Base-by-base conservation (phyloP, 2,797 vertebrate species). In the Caiman crocodilus region DNA sequence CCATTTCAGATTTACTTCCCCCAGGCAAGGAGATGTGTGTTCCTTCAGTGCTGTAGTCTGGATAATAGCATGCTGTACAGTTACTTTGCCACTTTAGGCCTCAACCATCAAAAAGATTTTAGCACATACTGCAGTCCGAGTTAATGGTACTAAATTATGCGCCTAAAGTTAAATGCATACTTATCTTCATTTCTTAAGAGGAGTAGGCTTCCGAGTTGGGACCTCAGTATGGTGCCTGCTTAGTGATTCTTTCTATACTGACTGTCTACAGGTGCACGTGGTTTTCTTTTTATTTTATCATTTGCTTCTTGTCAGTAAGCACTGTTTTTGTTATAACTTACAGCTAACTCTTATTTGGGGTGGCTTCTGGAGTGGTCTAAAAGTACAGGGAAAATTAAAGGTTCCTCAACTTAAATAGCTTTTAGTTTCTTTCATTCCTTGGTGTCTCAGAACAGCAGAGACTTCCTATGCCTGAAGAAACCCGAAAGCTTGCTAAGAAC, bases 311-410 rank as follows among this genome's bases (percentile, higher is more conserved):
- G 73, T 88, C 89, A 78, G 59, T 55, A 87, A 79, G 76, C 81
- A 30, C 74, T 94, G 74, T 76, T 82, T 93, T 87, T 88, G 23
- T 61, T 79, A 79, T 3, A 2, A 80, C 65, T 87, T 94, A 73
- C 20, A 82, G 90, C 82, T 93, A 57, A 88, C 85, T 92, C 67
- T 85, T 83, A n/a, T 80, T 50, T 79, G 91, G 78, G 11, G 28
- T 18, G 21, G 28, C 14, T 76, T 18, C 74, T 76, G 50, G 17
- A 10, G 28, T 58, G 32, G 23, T 32, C 30, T 35, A 15, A 32
- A 85, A 93, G 64, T 50, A 64, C 5, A 1, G 7, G 18, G 61
- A 35, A 90, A 94, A 84, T 28, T 81, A 90, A 20, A 7, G 28
- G 87, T 94, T 76, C 83, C 30, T 78, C 60, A 79, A 56, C 84